Evolutionary conservation across 2,888 invertebrate species (phyloP).

Genomic region (Polydrusus pterygomalis): DNA sequence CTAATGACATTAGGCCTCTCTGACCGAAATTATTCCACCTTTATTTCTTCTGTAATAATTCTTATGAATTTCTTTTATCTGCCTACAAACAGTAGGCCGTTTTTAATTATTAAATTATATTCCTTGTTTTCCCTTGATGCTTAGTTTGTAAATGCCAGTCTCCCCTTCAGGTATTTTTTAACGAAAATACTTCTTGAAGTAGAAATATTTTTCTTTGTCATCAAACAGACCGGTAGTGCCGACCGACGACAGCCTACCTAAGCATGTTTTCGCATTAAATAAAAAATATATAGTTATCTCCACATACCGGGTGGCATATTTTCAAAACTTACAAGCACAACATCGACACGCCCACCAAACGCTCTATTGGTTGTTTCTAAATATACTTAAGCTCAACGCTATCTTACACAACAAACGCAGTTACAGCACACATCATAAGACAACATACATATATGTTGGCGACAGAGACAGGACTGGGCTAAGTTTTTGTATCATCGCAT

Average conservation of each 20-base stretch:
- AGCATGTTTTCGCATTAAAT: not conserved
- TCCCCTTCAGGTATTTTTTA: not conserved
- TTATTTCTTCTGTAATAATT: slow-evolving; percentile 1
- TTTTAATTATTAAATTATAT: slow-evolving; percentile 18
- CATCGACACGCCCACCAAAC: too few species aligned
- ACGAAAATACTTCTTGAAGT: not conserved
- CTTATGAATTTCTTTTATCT: slow-evolving; percentile 12
- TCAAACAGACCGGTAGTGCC: not conserved
- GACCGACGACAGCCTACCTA: too few species aligned
- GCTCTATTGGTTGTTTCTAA: too few species aligned
- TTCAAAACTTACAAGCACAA: too few species aligned
- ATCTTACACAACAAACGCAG: too few species aligned
- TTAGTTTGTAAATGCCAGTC: not conserved
- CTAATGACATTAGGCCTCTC: slow-evolving; percentile 14
- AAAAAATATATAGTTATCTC: too few species aligned
- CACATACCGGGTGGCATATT: too few species aligned
- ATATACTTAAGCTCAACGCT: too few species aligned
- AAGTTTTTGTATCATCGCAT: too few species aligned
- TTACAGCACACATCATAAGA: too few species aligned
- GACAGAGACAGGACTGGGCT: too few species aligned
- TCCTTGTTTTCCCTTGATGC: not conserved
- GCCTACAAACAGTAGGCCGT: not conserved
- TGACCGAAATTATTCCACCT: slow-evolving; percentile 6
- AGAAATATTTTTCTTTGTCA: not conserved
- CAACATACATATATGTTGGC: too few species aligned